Evolutionary conservation across 2,113 vertebrate genomes (phyloP), one percentile per base, ranked within the genome.

Genomic region (Catharus bicknelli): DNA sequence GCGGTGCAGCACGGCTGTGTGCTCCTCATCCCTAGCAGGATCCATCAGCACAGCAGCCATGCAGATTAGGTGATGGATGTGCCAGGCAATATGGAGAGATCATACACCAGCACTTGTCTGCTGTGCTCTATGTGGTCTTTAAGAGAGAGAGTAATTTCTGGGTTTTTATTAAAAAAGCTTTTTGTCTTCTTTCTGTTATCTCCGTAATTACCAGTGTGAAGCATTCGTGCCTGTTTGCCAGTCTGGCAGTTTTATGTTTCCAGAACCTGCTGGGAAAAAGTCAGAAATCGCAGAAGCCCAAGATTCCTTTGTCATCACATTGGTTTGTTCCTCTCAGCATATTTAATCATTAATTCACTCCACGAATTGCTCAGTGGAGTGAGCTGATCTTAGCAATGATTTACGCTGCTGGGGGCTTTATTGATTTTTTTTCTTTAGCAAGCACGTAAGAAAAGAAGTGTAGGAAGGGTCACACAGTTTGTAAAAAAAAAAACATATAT

Each of bases 11-110:
- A 8, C 1, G 54, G 23, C 34, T 23, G 45, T 3, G 38, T 1
- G 32, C 62, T 7, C 23, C 62, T 5, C 25, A 0, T 1, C 42
- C 55, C 32, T 1, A 2, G 54, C 53, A 1, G 42, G 10, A 54
- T 29, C 58, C 0, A 2, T 5, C 5, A 20, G 58, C n/a, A 5
- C 58, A 7, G 42, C 0, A 22, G 21, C 34, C 34, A 0, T 1
- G 2, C 5, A 4, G 22, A 8, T 15, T 5, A 0, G 13, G 21
- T 2, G 58, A 43, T 61, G 36, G 1, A 0, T 18, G 32, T 0
- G 2, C 21, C 10, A 15, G 63, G 25, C 67, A 47, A 8, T 1
- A 7, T 1, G 51, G 38, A 69, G 80, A 3, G 76, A 48, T 8
- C 25, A 10, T 4, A 3, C 40, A 45, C 16, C 47, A 57, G 66